Percentiles rank a stretch among this genome's conserved stretches.
Evolutionary conservation across 2,888 invertebrate genomes (phyloP).

Genomic region (Drosophila trichaetosa): DNA sequence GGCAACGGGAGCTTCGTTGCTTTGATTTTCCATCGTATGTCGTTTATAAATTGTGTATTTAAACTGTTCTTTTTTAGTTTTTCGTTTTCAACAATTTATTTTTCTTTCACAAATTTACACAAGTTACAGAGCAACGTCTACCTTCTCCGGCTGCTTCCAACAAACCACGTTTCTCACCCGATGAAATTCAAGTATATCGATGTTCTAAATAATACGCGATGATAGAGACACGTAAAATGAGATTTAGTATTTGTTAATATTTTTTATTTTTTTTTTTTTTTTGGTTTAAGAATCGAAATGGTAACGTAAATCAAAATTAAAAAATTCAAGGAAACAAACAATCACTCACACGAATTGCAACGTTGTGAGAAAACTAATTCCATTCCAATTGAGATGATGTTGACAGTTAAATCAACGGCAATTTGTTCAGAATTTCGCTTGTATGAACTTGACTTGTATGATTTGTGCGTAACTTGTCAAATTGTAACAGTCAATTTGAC

Average conservation of each 20-base stretch:
- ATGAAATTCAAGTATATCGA: slow-evolving; percentile 55
- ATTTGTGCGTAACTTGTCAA: neutral
- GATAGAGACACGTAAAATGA: neutral
- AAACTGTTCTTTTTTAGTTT: slow-evolving; percentile 59
- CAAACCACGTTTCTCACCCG: slow-evolving; percentile 74
- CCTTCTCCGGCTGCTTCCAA: slow-evolving; percentile 81
- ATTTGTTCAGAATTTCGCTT: slow-evolving; percentile 11
- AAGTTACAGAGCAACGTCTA: slow-evolving; percentile 79
- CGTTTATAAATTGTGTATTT: slow-evolving; percentile 70
- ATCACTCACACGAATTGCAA: slow-evolving; percentile 26
- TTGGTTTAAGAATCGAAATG: neutral
- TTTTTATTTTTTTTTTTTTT: neutral
- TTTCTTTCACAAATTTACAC: slow-evolving; percentile 71
- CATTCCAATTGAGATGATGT: slow-evolving; percentile 10
- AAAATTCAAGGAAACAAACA: slow-evolving; percentile 28
- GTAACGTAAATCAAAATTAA: slow-evolving; percentile 12
- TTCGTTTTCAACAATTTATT: slow-evolving; percentile 63
- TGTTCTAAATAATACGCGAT: slow-evolving; percentile 26
- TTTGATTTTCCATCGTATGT: slow-evolving; percentile 81
- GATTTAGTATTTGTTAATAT: slow-evolving; percentile 23
- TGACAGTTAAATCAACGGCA: slow-evolving; percentile 39
- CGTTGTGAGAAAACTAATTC: slow-evolving; percentile 35
- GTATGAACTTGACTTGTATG: neutral
- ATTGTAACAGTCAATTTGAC: neutral
- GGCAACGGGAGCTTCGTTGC: slow-evolving; percentile 77